Conservation (phyloP, 2,113 vertebrate species). For the Malurus alboscapulatus region DNA sequence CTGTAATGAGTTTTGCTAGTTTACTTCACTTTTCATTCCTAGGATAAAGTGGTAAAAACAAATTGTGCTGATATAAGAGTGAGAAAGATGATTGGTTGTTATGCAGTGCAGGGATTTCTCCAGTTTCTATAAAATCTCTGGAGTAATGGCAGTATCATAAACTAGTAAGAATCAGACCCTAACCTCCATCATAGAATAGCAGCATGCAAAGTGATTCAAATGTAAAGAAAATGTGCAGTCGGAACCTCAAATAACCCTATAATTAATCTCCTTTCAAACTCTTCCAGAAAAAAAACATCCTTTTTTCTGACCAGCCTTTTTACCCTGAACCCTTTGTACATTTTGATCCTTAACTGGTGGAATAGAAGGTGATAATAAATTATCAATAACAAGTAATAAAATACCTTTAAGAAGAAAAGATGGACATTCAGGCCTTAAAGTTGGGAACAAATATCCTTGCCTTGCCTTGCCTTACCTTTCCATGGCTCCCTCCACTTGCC, state of each 20-base stretch:
- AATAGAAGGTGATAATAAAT: neutral
- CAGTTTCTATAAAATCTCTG: neutral
- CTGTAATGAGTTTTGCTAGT: constrained; percentile 68
- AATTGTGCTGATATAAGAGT: constrained; percentile 26
- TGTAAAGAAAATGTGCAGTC: neutral
- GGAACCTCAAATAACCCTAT: neutral
- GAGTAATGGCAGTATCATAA: neutral
- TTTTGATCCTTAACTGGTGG: neutral
- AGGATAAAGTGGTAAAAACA: constrained; percentile 57
- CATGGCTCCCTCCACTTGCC: too few species aligned
- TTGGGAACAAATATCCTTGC: neutral
- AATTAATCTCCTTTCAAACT: neutral
- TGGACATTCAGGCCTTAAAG: neutral
- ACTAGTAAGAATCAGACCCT: neutral
- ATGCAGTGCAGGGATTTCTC: neutral
- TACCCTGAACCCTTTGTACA: neutral
- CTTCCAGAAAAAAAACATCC: neutral
- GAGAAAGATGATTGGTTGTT: neutral
- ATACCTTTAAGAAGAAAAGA: neutral
- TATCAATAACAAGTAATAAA: neutral
- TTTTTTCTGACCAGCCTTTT: neutral
- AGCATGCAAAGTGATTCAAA: neutral
- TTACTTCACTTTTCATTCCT: constrained; percentile 57
- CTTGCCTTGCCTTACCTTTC: neutral
- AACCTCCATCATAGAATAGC: neutral